Evolutionary conservation across 2,113 vertebrate genomes (phyloP), one percentile per base, ranked within the genome.

Genomic region (Cepphus grylle): DNA sequence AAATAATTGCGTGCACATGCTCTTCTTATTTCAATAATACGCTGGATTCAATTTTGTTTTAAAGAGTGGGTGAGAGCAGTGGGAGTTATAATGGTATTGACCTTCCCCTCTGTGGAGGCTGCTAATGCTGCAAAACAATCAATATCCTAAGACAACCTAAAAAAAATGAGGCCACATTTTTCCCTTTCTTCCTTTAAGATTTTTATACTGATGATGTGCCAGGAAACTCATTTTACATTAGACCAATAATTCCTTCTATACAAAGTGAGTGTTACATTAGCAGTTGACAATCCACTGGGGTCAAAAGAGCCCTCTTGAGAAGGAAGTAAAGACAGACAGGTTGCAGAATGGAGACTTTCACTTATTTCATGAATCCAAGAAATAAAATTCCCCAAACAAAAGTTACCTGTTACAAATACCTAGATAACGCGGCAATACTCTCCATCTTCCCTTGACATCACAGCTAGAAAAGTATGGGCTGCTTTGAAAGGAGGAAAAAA

Each of bases 121-220:
- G 53, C 29, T 96, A 96, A 97, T 92, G 87, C 86, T 96, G 87
- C 88, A 96, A 96, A 97, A 78, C 78, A 95, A 96, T 96, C 82
- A 95, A 81, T 96, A 92, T 74, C 81, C 30, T 82, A 89, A 95
- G 96, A 52, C 53, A 94, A 94, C 78, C 71, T 94, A 80, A 95
- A 96, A 96, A 94, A 96, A 91, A 93, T 89, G 63, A 97, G 86
- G 72, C 77, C 70, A 91, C 81, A 87, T 84, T 87, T 94, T 90
- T 94, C 52, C 55, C 55, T 91, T 97, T 96, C 81, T 61, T 95
- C 74, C 52, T 94, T 38, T 96, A 84, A 91, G 76, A 84, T 84
- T 94, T 90, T 90, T 88, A 67, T 78, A 88, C 55, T 56, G 88
- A 94, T 90, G 84, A 88, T 80, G 40, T 85, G n/a, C 85, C 94